Evolutionary conservation across 2,113 vertebrate species (phyloP), one percentile per base, ranked within the genome.

Genomic region (Amia ocellicauda): DNA sequence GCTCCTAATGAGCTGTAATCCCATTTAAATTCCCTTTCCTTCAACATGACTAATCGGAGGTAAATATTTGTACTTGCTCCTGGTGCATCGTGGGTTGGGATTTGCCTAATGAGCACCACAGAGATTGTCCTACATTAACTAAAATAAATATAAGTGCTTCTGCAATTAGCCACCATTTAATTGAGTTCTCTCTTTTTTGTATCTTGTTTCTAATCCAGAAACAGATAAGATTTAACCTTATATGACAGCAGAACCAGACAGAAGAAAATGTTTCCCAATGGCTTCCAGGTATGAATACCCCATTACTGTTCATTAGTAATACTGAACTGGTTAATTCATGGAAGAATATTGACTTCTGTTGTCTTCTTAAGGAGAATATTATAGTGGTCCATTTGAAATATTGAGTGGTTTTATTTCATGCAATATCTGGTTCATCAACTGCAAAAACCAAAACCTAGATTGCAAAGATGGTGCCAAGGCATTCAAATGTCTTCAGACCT

Each of bases 1-100:
- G 50, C 57, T 60, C 45, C 29, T 65, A 60, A 65, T 61, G 63
- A 65, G 58, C n/a, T 60, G 16, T 65, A 61, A 65, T 70, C 45
- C 60, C 24, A 7, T 28, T 62, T 28, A n/a, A 26, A 24, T 14
- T 57, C 54, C 17, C 54, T 31, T 26, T 49, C 55, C 60, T 54
- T 51, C 42, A 22, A 59, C 53, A 56, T 22, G 45, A 62, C 59
- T 66, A 66, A 66, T 70, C 58, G 50, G 60, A 50, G 58, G 67
- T 63, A 60, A 67, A 72, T 72, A 50, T 63, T 28, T 60, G 58
- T 26, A 26, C 42, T 22, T 28, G 40, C 41, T 24, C 59, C 17
- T n/a, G 41, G 42, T 26, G 8, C 36, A 1, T n/a, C 3, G 19
- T 7, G 31, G 24, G 62, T 10, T 22, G 22, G 58, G 58, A 45